Evolutionary conservation across 2,888 invertebrate species (phyloP), one percentile per base, ranked within the genome.

Genomic region (Heliconius cydno): DNA sequence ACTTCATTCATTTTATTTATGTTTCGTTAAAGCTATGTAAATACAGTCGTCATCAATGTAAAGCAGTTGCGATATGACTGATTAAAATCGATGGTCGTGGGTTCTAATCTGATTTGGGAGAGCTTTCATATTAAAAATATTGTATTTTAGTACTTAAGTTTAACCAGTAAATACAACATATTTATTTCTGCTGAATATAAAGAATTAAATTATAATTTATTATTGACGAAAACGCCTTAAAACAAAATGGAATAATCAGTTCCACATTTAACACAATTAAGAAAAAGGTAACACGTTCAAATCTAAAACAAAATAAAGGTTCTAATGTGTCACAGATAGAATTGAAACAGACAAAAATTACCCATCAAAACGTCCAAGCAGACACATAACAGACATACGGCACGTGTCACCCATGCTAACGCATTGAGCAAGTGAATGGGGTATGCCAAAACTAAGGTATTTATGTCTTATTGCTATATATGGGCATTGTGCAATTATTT

Each of bases 351-450:
- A 38, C 41, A 76, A 73, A 75, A 81, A 79, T 79, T 74, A 79
- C 77, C 68, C 65, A 79, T 79, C 73, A 81, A 73, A 79, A 79
- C 77, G 81, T 65, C 41, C 76, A 66, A 73, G 46, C 79, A 82
- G 75, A 77, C 80, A 52, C 60, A 81, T 38, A 80, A 81, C 83
- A 83, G 84, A 85, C 85, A 68, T 34, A 71, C 52, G 74, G 76
- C 65, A 82, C 85, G 83, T 83, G 85, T 79, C 15, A 19, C 71
- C 52, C 80, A 82, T 85, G 76, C 77, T 79, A 85, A 84, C 67
- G 75, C 46, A 66, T 84, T 81, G 78, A 70, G 81, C 80, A 82
- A 82, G 68, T 76, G 78, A 52, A 77, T 65, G 79, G 68, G 82
- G 82, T 79, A 82, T 78, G 82, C 80, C 80, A 79, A 81, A 83